Evolutionary conservation across 2,888 invertebrate genomes (phyloP).

Genomic region (Nephrotoma appendiculata): DNA sequence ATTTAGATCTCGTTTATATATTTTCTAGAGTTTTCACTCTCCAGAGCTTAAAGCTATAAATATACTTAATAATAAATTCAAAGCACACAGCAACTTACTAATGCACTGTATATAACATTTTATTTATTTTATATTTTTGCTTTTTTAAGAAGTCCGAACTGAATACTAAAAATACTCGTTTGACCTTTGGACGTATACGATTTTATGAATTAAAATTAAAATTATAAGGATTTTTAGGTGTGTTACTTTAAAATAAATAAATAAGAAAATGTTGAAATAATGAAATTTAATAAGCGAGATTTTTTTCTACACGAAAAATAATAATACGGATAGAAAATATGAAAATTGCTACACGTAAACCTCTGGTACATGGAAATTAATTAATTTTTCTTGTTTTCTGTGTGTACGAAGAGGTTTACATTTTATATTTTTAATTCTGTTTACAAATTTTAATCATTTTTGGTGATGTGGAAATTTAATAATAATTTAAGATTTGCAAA

Average conservation of each 20-base stretch:
- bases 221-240: not conserved
- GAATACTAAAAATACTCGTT: not conserved
- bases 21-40: not conserved
- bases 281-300: not conserved
- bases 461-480: too few species aligned
- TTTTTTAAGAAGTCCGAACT: not conserved
- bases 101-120: not conserved
- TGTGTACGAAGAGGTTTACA: not conserved
- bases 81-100: not conserved
- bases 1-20: too few species aligned
- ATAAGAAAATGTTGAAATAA: too few species aligned
- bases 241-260: not conserved
- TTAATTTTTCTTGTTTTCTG: not conserved
- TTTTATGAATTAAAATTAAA: too few species aligned
- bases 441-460: too few species aligned
- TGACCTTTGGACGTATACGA: not conserved
- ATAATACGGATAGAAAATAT: not conserved
- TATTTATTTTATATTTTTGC: not conserved
- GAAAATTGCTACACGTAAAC: not conserved
- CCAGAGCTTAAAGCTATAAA: not conserved
- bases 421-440: too few species aligned
- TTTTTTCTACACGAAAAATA: not conserved
- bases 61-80: not conserved
- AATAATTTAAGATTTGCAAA: too few species aligned
- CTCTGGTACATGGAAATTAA: not conserved